Conservation (phyloP, 2,888 invertebrate species). For the Metellina segmentata region DNA sequence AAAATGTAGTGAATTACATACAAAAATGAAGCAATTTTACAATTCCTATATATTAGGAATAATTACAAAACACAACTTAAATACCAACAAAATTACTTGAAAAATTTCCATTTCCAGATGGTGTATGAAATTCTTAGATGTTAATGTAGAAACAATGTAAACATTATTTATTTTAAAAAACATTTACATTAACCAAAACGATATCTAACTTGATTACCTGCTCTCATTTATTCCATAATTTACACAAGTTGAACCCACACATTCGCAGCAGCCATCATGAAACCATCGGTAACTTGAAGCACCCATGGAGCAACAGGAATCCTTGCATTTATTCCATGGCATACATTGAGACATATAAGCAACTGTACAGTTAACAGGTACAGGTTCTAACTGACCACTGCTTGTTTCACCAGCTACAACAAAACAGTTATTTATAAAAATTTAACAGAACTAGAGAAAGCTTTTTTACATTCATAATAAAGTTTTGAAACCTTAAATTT, state of each 20-base stretch:
- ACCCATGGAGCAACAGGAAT: conserved; percentile 91
- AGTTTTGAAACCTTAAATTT: neutral
- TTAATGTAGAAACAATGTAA: no score
- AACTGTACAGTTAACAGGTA: conserved; percentile 91
- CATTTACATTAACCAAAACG: no score
- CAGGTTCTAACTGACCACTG: neutral
- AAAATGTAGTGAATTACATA: no score
- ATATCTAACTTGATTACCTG: conserved; percentile 82
- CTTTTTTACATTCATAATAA: neutral
- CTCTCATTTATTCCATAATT: conserved; percentile 94
- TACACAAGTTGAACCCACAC: conserved; percentile 92
- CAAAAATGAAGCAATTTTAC: no score
- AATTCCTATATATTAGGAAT: no score
- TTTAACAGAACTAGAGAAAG: neutral
- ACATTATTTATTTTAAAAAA: no score
- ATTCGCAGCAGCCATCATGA: conserved; percentile 96
- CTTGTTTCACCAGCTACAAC: conserved; percentile 40
- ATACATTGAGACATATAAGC: conserved; percentile 94
- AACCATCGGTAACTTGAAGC: conserved; percentile 94
- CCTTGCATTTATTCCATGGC: conserved; percentile 92
- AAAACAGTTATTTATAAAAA: conserved; percentile 2
- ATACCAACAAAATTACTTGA: no score
- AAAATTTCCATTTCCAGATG: no score
- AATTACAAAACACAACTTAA: no score
- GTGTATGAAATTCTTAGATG: no score